Evolutionary conservation across 1,140 invertebrate species (phyloP).

Genomic region (Tetramorium alpestre): DNA sequence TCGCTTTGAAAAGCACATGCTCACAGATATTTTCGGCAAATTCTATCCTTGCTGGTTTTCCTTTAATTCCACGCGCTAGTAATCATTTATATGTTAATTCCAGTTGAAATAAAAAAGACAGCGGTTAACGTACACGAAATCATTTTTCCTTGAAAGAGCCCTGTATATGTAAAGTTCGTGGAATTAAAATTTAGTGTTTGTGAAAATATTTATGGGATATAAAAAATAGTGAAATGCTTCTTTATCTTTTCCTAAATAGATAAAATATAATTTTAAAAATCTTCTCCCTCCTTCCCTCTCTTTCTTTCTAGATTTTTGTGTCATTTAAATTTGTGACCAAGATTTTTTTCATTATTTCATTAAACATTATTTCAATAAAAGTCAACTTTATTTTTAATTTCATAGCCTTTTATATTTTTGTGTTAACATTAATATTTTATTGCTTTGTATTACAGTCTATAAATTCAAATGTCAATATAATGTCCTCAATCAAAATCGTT

Average conservation of each 20-base stretch:
- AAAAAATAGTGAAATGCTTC: not conserved
- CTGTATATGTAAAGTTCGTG: not conserved
- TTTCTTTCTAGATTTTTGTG: not conserved
- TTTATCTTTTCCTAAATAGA: not conserved
- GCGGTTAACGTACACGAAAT: not conserved
- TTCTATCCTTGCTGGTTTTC: slow-evolving; percentile 1
- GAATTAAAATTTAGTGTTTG: not conserved
- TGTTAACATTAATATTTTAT: not conserved
- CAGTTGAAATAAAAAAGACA: not conserved
- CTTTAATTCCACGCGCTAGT: slow-evolving; percentile 2
- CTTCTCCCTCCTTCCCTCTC: not conserved
- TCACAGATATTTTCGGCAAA: slow-evolving; percentile 25
- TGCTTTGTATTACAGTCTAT: not conserved
- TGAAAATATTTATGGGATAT: not conserved
- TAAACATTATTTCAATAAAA: not conserved
- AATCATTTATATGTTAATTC: slow-evolving; percentile 47
- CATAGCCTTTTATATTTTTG: not conserved
- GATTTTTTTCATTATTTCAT: not conserved
- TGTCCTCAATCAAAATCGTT: not conserved
- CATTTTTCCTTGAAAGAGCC: not conserved
- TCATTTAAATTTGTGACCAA: not conserved
- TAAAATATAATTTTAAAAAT: not conserved
- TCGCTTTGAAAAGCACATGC: slow-evolving; percentile 13
- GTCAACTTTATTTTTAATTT: not conserved
- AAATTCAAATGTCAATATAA: not conserved